These are phyloP conservation scores for Sitta europaea DNA, from an alignment of 2,113 vertebrate genomes.

Conservation along the genomic window DNA sequence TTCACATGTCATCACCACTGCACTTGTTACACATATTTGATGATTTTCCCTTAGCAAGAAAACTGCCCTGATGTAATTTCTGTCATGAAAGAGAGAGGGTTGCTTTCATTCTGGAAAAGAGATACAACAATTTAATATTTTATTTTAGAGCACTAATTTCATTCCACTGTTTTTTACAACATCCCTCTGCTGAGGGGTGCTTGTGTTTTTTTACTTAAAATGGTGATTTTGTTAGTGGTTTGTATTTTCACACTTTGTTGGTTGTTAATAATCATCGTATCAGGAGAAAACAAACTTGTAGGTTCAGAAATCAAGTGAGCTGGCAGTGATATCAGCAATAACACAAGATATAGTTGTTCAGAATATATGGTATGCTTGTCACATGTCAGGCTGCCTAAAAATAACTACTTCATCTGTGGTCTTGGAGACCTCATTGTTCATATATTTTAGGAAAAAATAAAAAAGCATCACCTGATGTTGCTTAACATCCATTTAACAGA, in stretches of 20 bases:
- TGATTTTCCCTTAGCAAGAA: background rate
- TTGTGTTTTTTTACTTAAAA: background rate
- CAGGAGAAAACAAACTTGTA: background rate
- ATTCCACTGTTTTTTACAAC: background rate
- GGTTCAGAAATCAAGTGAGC: background rate
- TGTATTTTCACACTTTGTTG: background rate
- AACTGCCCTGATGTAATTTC: background rate
- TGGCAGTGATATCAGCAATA: background rate
- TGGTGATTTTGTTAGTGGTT: background rate
- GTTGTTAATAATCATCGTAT: background rate
- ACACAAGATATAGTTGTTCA: background rate
- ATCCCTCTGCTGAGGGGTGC: background rate
- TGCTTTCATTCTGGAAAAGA: background rate
- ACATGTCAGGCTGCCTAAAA: background rate
- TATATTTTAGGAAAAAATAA: background rate
- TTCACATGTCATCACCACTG: background rate
- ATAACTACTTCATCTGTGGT: background rate
- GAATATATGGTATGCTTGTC: background rate
- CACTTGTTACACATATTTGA: background rate
- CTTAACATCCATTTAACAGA: background rate
- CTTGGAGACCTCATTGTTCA: background rate
- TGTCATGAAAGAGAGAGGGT: background rate
- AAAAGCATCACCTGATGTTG: accelerated
- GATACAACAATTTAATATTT: background rate
- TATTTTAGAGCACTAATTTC: background rate